Evolutionary conservation across 2,888 invertebrate genomes (phyloP).

Genomic region (Erannis defoliaria): DNA sequence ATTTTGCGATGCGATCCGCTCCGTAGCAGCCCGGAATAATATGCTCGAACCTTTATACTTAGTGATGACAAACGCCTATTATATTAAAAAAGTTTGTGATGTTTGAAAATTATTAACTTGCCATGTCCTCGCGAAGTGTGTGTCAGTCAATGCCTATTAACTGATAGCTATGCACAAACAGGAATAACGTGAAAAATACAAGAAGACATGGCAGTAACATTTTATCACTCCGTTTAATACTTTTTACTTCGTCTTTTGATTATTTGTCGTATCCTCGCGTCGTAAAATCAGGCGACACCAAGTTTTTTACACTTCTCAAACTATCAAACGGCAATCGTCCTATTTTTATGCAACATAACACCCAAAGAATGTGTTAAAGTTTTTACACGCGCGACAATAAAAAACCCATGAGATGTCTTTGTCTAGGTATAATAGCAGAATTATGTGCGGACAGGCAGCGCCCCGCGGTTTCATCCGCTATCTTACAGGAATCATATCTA

Average conservation of each 20-base stretch:
- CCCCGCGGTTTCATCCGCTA: too few relatives aligned
- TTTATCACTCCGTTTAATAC: constrained; percentile 32
- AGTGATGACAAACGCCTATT: too few relatives aligned
- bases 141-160: background rate
- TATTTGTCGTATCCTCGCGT: constrained; percentile 27
- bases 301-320: constrained; percentile 38
- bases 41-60: too few relatives aligned
- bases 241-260: constrained; percentile 30
- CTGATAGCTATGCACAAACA: background rate
- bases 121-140: too few relatives aligned
- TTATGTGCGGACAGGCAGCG: background rate
- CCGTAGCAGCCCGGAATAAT: too few relatives aligned
- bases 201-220: constrained; percentile 16
- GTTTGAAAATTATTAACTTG: too few relatives aligned
- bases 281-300: constrained; percentile 36
- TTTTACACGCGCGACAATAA: constrained; percentile 36
- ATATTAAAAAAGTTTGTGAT: too few relatives aligned
- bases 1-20: too few relatives aligned
- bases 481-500: too few relatives aligned
- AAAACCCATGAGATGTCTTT: constrained; percentile 6
- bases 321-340: constrained; percentile 38
- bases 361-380: constrained; percentile 42
- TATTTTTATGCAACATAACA: constrained; percentile 47
- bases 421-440: background rate
- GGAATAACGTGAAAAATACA: constrained; percentile 1